Base-by-base conservation (phyloP, 2,888 invertebrate genomes). In the Chelonus formosanus region DNA sequence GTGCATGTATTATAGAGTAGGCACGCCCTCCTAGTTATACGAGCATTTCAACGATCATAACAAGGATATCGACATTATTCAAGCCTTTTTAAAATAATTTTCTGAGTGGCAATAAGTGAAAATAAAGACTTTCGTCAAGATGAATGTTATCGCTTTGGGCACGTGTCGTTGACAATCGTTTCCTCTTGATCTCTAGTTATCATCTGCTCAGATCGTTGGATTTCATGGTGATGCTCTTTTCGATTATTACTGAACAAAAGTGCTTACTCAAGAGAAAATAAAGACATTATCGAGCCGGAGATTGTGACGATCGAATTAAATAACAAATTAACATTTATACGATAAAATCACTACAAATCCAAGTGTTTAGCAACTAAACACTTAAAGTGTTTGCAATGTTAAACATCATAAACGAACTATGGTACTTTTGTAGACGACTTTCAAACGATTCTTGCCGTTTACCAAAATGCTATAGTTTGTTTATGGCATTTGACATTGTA, bases 1-100 rank as follows among this genome's bases (percentile, higher is more conserved):
- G 47, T 31, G 47, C 44, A 43, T 35, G n/a, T 36, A 43, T 40
- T 34, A 4, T 48, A 43, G 44, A 10, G 40, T 20, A 31, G 8
- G 35, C 64, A 64, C 64, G 64, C 64, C 66, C 48, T 44, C 10
- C n/a, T 59, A 53, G 54, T 55, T 54, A 48, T 50, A 52, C 34
- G 32, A 34, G 58, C 34, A 5, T 31, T 52, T 52, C 20, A 52
- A 32, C 5, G 32, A 31, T 34, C 7, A 3, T 10, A 52, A 52
- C 20, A 52, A 52, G 8, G 31, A 52, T 32, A 52, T 52, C n/a
- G 48, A 5, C 52, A 32, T 6, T 31, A 52, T 52, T 52, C 34
- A 34, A 52, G 8, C 20, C 20, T n/a, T 48, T 10, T 52, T 52
- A 5, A 32, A 52, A 34, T 32, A 32, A 8, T 32, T 32, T 52